Evolutionary conservation across 2,797 vertebrate species (phyloP).

Genomic region (Eulemur coronatus): DNA sequence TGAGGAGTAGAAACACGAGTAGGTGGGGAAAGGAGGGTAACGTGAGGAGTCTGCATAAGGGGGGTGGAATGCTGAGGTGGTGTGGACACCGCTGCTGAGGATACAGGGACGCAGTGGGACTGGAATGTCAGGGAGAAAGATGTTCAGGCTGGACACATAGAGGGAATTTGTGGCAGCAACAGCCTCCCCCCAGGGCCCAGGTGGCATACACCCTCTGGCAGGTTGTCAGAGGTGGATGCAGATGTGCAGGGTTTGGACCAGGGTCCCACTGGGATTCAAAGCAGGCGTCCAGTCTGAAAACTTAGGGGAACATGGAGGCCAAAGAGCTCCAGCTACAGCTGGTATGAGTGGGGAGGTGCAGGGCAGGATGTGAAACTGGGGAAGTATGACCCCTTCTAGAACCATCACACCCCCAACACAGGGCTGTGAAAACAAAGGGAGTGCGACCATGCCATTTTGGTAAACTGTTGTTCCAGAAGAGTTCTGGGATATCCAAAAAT

Average conservation of each 20-base stretch:
- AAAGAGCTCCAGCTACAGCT: not conserved
- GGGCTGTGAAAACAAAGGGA: not conserved
- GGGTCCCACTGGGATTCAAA: not conserved
- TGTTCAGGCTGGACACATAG: not conserved
- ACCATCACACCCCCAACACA: not conserved
- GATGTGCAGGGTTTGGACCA: not conserved
- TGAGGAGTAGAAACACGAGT: not conserved
- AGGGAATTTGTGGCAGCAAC: not conserved
- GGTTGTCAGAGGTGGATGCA: not conserved
- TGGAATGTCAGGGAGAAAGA: not conserved
- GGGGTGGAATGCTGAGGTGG: not conserved
- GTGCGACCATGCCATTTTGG: accelerated
- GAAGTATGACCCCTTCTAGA: not conserved
- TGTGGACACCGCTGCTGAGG: not conserved
- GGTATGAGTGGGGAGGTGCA: not conserved
- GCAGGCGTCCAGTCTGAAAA: not conserved
- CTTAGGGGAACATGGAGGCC: not conserved
- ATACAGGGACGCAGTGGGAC: not conserved
- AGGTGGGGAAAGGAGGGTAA: not conserved
- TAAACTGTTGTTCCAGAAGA: not conserved
- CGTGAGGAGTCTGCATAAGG: not conserved
- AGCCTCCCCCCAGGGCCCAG: not conserved
- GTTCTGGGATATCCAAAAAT: not conserved
- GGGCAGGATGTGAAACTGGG: not conserved
- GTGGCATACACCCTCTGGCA: too few species aligned